A percentile compares a stretch with the other conserved stretches of the same genome.
Evolutionary conservation across 2,113 vertebrate species (phyloP).

Genomic region (Cyrtonyx montezumae): DNA sequence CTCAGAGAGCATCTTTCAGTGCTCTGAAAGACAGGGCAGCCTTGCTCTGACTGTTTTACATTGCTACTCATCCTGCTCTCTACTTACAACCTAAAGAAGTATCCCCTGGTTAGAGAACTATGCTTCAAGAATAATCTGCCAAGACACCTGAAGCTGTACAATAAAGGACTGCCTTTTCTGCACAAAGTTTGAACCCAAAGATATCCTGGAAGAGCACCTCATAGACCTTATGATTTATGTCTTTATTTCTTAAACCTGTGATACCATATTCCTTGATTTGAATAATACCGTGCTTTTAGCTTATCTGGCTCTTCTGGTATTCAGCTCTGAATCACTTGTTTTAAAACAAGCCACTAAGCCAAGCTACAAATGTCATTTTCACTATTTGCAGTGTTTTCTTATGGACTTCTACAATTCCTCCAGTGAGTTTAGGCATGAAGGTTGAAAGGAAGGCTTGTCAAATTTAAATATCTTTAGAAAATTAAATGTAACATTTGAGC

Average conservation of each 20-base stretch:
- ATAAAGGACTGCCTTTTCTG: neutral
- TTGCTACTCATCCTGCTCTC: neutral
- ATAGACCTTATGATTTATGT: neutral
- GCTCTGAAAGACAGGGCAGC: neutral
- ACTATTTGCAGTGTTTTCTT: neutral
- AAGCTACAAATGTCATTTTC: neutral
- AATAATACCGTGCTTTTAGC: neutral
- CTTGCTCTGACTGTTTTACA: neutral
- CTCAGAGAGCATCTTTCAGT: neutral
- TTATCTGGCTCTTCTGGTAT: neutral
- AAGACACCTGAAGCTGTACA: neutral
- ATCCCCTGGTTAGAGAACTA: neutral
- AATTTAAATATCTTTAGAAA: neutral
- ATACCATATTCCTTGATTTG: neutral
- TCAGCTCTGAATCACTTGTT: neutral
- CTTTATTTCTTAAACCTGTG: no score
- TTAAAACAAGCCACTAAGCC: neutral
- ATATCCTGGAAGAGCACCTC: neutral
- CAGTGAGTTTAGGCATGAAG: neutral
- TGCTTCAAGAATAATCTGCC: neutral
- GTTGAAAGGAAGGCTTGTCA: neutral
- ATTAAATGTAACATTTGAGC: neutral
- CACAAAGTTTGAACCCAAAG: neutral
- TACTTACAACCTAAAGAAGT: neutral
- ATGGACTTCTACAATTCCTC: neutral